phyloP scores from a whole-genome alignment of 2,113 vertebrate genomes.

The Malaclemys terrapin region DNA sequence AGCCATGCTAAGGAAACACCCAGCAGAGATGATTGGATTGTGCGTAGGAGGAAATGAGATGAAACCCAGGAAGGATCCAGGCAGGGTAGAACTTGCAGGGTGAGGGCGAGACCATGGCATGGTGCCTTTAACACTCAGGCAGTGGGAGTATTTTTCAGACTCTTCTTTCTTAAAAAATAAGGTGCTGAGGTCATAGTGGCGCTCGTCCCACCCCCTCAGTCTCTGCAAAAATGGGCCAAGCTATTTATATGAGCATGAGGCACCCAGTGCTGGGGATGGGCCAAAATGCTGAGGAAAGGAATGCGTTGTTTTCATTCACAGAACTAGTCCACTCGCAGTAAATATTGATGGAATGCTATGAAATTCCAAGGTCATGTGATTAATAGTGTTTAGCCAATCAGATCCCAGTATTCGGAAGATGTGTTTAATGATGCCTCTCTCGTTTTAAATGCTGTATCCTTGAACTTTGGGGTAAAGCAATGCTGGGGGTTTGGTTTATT shows the following conservation, averaged over 20 bases:
- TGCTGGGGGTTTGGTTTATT: background rate
- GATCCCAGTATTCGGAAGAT: background rate
- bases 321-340: background rate
- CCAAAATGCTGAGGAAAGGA: background rate
- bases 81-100: too few relatives aligned
- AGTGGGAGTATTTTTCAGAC: background rate
- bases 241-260: background rate
- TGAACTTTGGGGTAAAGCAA: background rate
- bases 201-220: too few relatives aligned
- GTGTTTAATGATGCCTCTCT: background rate
- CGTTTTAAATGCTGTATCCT: background rate
- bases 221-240: background rate
- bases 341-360: background rate
- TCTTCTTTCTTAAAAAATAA: background rate
- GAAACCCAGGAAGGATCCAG: background rate
- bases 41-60: background rate
- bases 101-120: background rate
- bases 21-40: background rate
- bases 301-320: background rate
- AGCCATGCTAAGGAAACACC: background rate
- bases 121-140: background rate
- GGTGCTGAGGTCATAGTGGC: background rate
- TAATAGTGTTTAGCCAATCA: background rate
- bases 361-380: background rate
- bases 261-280: background rate